Evolutionary conservation across 2,113 vertebrate species (phyloP).

Genomic region (Lathamus discolor): DNA sequence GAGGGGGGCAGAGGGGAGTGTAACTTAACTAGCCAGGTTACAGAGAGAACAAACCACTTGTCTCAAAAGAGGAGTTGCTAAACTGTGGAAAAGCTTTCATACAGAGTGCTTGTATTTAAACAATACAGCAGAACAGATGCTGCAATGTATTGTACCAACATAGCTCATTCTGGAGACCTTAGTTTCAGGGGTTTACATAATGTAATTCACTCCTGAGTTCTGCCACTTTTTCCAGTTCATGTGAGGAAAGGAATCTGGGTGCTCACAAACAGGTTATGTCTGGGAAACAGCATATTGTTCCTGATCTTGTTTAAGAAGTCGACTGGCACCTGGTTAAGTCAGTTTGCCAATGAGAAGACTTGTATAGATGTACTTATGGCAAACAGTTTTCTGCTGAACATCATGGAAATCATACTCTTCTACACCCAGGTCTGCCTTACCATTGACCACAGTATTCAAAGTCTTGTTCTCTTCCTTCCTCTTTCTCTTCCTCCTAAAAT

Average conservation of each 20-base stretch:
- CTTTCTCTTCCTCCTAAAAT: neutral
- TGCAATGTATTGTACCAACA: neutral
- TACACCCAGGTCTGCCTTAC: neutral
- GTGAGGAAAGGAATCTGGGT: accelerated
- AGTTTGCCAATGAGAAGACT: neutral
- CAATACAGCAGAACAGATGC: accelerated
- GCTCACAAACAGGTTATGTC: neutral
- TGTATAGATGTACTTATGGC: neutral
- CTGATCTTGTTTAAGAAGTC: neutral
- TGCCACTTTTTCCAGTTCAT: neutral
- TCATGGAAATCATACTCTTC: neutral
- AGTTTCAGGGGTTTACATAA: neutral
- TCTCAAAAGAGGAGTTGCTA: neutral
- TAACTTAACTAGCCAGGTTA: neutral
- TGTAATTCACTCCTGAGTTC: neutral
- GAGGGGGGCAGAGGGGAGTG: neutral
- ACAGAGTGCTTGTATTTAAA: neutral
- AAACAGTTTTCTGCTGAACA: neutral
- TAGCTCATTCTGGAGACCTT: neutral
- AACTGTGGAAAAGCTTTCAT: neutral
- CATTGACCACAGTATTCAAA: neutral
- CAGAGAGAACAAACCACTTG: neutral
- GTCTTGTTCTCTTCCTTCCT: neutral
- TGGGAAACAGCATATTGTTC: accelerated
- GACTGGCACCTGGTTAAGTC: neutral